Percentiles rank a stretch among this genome's conserved stretches.
phyloP scores from a whole-genome alignment of 92 coral and sea anemone species.

The Phenganax subtilis region DNA sequence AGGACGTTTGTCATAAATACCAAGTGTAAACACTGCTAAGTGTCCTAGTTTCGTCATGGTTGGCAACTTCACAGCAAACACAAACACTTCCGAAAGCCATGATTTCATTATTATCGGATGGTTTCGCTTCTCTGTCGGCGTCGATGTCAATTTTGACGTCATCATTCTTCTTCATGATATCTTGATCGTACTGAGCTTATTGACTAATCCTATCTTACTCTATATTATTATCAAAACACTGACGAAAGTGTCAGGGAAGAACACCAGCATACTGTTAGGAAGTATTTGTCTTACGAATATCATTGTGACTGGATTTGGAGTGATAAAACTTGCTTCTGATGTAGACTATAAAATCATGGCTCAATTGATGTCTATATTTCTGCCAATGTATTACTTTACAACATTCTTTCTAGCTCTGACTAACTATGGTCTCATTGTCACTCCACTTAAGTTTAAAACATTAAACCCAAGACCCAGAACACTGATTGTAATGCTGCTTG shows the following conservation, averaged over 20 bases:
- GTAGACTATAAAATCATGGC: neutral
- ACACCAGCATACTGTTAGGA: neutral
- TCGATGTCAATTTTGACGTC: slow-evolving; percentile 7
- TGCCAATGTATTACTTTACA: slow-evolving; percentile 18
- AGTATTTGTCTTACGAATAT: slow-evolving; percentile 21
- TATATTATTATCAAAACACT: slow-evolving; percentile 17
- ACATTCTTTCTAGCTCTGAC: slow-evolving; percentile 3
- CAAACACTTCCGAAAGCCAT: slow-evolving; percentile 7
- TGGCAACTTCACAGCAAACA: slow-evolving; percentile 1
- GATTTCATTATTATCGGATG: slow-evolving; percentile 9
- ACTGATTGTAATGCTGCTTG: neutral
- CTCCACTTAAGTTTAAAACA: slow-evolving; percentile 9
- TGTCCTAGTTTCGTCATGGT: neutral
- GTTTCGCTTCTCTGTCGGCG: slow-evolving; percentile 20
- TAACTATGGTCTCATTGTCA: slow-evolving; percentile 24
- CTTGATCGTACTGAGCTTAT: neutral
- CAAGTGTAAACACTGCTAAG: too few species aligned
- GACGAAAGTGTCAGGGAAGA: neutral
- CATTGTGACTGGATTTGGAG: neutral
- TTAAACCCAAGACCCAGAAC: neutral
- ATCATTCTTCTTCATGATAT: slow-evolving; percentile 8
- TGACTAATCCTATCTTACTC: slow-evolving; percentile 17
- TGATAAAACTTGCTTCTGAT: neutral
- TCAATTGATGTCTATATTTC: neutral
- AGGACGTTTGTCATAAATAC: too few species aligned